A percentile compares a stretch with the other conserved stretches of the same genome.
Conservation (phyloP, 2,888 invertebrate species). For the Dioctria linearis region DNA sequence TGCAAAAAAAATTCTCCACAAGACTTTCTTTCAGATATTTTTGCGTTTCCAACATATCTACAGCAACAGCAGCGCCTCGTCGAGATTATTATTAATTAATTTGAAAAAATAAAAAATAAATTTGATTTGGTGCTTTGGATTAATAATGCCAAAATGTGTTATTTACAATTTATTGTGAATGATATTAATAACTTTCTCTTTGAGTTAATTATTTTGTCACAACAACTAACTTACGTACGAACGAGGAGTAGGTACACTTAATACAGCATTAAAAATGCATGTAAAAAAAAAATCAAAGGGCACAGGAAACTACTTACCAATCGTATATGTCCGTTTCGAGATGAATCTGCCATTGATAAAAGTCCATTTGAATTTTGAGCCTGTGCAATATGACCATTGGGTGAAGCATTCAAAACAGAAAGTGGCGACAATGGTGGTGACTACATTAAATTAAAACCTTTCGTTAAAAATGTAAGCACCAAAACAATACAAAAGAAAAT, state of each 20-base stretch:
- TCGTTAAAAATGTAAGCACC: constrained; percentile 55
- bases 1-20: no score
- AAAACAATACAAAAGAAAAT: constrained; percentile 49
- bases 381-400: constrained; percentile 63
- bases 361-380: constrained; percentile 62
- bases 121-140: not conserved
- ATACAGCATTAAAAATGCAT: no score
- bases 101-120: not conserved
- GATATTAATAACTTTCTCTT: constrained; percentile 15
- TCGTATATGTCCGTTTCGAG: constrained; percentile 62
- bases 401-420: constrained; percentile 63
- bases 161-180: constrained; percentile 40
- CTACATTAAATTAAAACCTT: constrained; percentile 57
- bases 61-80: no score
- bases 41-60: no score
- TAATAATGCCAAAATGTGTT: constrained; percentile 33
- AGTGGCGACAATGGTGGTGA: constrained; percentile 63
- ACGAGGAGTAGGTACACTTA: no score
- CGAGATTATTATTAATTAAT: no score
- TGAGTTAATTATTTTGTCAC: not conserved
- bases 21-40: no score
- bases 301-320: constrained; percentile 61
- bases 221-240: not conserved
- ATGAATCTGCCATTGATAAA: constrained; percentile 62
- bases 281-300: no score